Evolutionary conservation across 2,888 invertebrate species (phyloP).

Genomic region (Synanthedon tipuliformis): DNA sequence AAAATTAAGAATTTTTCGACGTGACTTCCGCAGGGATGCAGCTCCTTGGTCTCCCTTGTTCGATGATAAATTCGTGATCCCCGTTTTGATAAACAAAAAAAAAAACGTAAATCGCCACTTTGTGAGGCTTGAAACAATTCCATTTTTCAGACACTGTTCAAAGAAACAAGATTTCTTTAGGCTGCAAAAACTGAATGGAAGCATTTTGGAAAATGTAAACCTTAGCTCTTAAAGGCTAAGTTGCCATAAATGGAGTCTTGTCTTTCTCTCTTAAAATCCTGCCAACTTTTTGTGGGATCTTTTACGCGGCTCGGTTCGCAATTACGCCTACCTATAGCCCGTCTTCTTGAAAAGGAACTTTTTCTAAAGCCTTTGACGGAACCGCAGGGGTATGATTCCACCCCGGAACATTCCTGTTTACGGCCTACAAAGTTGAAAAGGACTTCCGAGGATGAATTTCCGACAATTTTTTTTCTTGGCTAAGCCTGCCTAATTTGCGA

Average conservation of each 20-base stretch:
- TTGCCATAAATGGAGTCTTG: not conserved
- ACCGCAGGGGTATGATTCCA: conserved; percentile 10
- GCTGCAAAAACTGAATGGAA: too few relatives aligned
- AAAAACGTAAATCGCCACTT: too few relatives aligned
- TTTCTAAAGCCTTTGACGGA: conserved; percentile 13
- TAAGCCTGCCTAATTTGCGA: conserved; percentile 4
- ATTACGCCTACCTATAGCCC: conserved; percentile 8
- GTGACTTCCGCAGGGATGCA: conserved; percentile 9
- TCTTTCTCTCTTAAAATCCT: not conserved
- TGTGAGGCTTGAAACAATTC: too few relatives aligned
- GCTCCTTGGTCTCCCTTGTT: conserved; percentile 1
- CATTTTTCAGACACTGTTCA: too few relatives aligned
- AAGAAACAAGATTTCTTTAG: too few relatives aligned
- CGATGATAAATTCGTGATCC: not conserved
- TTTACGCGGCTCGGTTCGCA: conserved; percentile 4
- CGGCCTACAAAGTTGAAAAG: conserved; percentile 13
- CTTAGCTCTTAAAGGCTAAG: not conserved
- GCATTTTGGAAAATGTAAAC: too few relatives aligned
- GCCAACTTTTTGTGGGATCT: not conserved
- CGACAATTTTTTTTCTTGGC: conserved; percentile 8
- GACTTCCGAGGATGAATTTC: conserved; percentile 13
- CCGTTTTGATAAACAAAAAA: not conserved
- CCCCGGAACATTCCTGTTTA: conserved; percentile 9
- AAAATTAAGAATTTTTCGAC: conserved; percentile 9
- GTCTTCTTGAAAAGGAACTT: conserved; percentile 7